phyloP scores from a whole-genome alignment of 1,140 invertebrate genomes.

The Drosophila willistoni region DNA sequence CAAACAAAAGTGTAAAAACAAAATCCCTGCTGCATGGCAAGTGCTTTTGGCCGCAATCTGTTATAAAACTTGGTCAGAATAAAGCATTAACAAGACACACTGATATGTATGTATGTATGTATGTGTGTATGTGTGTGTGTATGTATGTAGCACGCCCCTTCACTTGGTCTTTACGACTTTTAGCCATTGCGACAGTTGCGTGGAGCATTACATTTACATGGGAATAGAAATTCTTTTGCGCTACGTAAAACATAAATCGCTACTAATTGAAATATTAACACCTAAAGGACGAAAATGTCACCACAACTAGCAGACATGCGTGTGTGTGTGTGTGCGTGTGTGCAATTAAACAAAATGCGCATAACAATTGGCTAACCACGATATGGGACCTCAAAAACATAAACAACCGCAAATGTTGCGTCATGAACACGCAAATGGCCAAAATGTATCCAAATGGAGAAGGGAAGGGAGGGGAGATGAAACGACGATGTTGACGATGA shows the following conservation, averaged over 20 bases:
- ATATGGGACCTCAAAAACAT: slow-evolving; percentile 77
- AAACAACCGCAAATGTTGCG: slow-evolving; percentile 77
- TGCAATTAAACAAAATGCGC: slow-evolving; percentile 76
- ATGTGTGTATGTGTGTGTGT: no score
- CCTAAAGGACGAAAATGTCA: slow-evolving; percentile 54
- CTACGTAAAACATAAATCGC: slow-evolving; percentile 67
- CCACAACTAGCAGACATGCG: slow-evolving; percentile 34
- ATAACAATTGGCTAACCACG: slow-evolving; percentile 75
- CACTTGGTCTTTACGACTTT: slow-evolving; percentile 39
- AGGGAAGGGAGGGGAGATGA: slow-evolving; percentile 3
- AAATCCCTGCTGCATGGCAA: slow-evolving; percentile 25
- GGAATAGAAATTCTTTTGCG: slow-evolving; percentile 40
- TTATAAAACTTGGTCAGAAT: slow-evolving; percentile 46
- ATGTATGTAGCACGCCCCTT: neutral
- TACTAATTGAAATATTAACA: slow-evolving; percentile 78
- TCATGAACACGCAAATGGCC: slow-evolving; percentile 69
- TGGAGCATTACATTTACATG: slow-evolving; percentile 55
- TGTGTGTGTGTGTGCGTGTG: slow-evolving; percentile 37
- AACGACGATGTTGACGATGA: slow-evolving; percentile 4
- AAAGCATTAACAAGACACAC: slow-evolving; percentile 15
- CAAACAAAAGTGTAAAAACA: neutral
- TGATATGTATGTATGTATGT: neutral
- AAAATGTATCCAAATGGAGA: slow-evolving; percentile 19
- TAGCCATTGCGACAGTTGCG: slow-evolving; percentile 62
- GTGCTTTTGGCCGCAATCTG: slow-evolving; percentile 38